phyloP scores from a whole-genome alignment of 2,797 vertebrate species.

The Onychomys leucogaster region DNA sequence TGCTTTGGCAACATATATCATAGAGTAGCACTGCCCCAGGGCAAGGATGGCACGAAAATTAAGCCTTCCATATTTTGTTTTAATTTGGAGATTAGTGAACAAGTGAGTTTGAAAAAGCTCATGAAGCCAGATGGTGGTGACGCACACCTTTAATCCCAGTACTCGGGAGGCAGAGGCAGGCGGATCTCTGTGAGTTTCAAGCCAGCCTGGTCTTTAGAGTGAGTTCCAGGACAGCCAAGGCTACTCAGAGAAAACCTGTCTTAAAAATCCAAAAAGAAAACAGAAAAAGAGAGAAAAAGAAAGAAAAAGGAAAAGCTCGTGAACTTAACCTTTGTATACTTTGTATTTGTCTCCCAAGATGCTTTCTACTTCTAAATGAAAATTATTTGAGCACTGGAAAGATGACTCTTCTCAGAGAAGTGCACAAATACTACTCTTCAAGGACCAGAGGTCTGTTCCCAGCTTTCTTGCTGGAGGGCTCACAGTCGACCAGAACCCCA shows the following conservation, averaged over 20 bases:
- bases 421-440: background rate
- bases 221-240: too few species aligned
- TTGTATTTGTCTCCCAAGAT: background rate
- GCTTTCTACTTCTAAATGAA: background rate
- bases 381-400: background rate
- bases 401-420: background rate
- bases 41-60: background rate
- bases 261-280: too few species aligned
- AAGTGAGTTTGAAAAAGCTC: background rate
- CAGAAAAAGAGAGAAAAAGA: rapidly evolving
- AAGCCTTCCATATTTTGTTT: background rate
- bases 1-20: background rate
- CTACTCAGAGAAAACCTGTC: too few species aligned
- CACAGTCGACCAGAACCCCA: background rate
- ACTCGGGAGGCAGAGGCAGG: too few species aligned
- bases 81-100: background rate
- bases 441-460: background rate
- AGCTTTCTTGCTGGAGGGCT: background rate
- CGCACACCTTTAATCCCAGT: too few species aligned
- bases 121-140: too few species aligned
- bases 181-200: too few species aligned
- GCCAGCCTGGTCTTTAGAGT: too few species aligned
- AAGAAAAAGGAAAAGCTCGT: background rate
- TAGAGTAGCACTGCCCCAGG: background rate
- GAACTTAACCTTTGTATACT: background rate